phyloP scores from a whole-genome alignment of 1,140 invertebrate species.

The Reticulitermes speratus region DNA sequence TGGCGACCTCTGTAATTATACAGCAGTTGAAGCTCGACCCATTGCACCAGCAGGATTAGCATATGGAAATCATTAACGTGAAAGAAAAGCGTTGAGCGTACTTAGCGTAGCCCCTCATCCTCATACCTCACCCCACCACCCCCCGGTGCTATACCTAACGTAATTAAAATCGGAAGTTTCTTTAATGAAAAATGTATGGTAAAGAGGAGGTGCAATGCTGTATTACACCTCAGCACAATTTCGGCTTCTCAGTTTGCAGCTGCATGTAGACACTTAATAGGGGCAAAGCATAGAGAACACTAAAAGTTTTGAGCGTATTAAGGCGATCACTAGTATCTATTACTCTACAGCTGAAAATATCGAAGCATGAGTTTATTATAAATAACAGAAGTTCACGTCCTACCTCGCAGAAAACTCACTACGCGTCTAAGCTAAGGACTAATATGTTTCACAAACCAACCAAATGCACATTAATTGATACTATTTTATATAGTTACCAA shows the following conservation, averaged over 20 bases:
- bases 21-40: not conserved
- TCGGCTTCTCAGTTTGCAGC: not conserved
- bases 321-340: too few species aligned
- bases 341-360: too few species aligned
- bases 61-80: conserved; percentile 27
- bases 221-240: not conserved
- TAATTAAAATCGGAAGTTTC: conserved; percentile 28
- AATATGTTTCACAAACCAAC: too few species aligned
- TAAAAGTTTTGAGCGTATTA: too few species aligned
- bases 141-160: not conserved
- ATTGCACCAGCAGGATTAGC: conserved; percentile 1
- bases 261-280: too few species aligned
- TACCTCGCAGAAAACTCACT: too few species aligned
- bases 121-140: not conserved
- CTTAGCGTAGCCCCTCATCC: not conserved
- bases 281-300: too few species aligned
- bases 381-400: too few species aligned
- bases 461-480: too few species aligned
- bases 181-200: conserved; percentile 26
- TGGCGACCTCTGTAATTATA: conserved; percentile 24
- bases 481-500: too few species aligned
- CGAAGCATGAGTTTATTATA: too few species aligned
- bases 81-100: not conserved
- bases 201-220: not conserved
- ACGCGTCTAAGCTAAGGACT: too few species aligned